Evolutionary conservation across 1,140 invertebrate genomes (phyloP), one percentile per base, ranked within the genome.

Genomic region (Lordiphosa stackelbergi): DNA sequence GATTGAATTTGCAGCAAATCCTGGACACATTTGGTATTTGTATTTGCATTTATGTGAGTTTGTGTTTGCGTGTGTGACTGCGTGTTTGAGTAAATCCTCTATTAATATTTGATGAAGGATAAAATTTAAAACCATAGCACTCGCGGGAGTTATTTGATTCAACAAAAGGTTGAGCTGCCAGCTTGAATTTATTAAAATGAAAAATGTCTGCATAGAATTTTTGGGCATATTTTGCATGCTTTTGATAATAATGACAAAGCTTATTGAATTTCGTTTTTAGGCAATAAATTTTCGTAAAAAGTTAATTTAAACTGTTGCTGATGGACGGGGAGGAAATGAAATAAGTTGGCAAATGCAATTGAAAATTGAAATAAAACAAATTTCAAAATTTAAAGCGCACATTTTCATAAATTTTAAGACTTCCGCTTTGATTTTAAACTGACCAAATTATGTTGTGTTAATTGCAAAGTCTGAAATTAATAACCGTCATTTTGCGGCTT

Each of bases 401-500:
- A 8, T 31, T 31, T 31, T 8, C 28, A 31, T 31, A 31, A 2
- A 8, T 31, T 31, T 8, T 8, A 2, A 31, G 28, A 31, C 69
- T 81, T 72, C 70, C 74, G 56, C 38, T 58, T 54, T 56, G 19
- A 42, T 58, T 83, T 83, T 81, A 81, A 79, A 45, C 37, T 66
- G 72, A 69, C 77, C 77, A 47, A 63, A 64, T 75, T 83, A 73
- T 84, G 72, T 65, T 77, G 68, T 81, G 72, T 83, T 84, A 81
- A 81, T 81, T 81, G 61, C 65, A 55, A 59, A 59, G 19, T 62
- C 59, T 72, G 77, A 84, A 66, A 84, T 83, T 77, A 83, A 81
- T 83, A 77, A 69, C 69, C 55, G 45, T 77, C 73, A 83, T 81
- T 83, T 69, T 62, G 77, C 31, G 65, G 53, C 22, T 42, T 40